Conservation (phyloP, 1,140 invertebrate species). For the Zaprionus ghesquierei region DNA sequence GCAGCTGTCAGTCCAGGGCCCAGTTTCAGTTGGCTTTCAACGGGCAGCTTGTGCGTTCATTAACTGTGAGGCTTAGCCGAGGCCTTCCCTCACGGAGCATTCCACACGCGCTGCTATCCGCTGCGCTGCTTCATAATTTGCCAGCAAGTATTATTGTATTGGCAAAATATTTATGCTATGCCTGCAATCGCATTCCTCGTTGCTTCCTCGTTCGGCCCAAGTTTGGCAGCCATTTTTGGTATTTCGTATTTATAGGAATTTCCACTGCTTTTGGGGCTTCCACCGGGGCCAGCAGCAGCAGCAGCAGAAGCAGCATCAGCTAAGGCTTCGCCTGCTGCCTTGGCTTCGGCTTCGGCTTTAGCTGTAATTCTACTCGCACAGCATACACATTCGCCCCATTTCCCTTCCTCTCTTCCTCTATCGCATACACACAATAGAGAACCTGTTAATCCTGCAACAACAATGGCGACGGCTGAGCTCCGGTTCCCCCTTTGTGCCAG, state of each 20-base stretch:
- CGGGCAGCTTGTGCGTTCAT: constrained; percentile 5
- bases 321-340: background rate
- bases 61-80: constrained; percentile 8
- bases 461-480: constrained; percentile 35
- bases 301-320: background rate
- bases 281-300: background rate
- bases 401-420: constrained; percentile 1
- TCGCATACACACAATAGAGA: constrained; percentile 12
- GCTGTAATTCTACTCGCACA: constrained; percentile 20
- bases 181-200: constrained; percentile 17
- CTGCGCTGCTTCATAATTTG: constrained; percentile 31
- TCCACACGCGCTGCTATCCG: constrained; percentile 6
- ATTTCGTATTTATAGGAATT: constrained; percentile 61
- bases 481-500: constrained; percentile 22
- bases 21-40: background rate
- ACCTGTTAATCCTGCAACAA: constrained; percentile 64
- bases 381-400: constrained; percentile 47
- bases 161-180: constrained; percentile 69
- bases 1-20: constrained; percentile 15
- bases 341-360: background rate
- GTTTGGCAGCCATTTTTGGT: constrained; percentile 53
- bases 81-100: background rate
- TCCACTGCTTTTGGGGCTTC: constrained; percentile 13
- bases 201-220: background rate
- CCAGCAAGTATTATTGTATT: constrained; percentile 51